Base-by-base conservation (phyloP, 2,888 invertebrate genomes). In the Lycia hirtaria region DNA sequence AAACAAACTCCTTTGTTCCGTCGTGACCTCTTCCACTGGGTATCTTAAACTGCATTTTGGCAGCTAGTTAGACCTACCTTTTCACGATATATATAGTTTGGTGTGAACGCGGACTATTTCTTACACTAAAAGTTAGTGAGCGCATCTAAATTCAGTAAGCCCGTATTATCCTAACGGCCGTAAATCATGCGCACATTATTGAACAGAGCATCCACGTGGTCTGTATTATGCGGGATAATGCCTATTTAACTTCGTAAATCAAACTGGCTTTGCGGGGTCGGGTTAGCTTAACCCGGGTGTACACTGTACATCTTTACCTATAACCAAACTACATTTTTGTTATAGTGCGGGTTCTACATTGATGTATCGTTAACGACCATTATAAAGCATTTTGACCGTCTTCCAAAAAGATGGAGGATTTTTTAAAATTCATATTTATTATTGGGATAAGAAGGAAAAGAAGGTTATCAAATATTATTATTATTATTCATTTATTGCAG, bases 181-280 rank as follows among this genome's bases (percentile, higher is more conserved):
- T 33, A 45, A 45, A 22, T 22, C 15, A 45, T 33, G 45, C 33
- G 45, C 14, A 45, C 33, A 45, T 45, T 45, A 45, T 45, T 33
- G 32, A 45, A 32, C 33, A 32, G 5, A 17, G 3, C 5, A 30
- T 33, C 20, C 45, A 32, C 32, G 22, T 32, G 45, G 32, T 45
- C 6, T 1, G 7, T 15, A 6, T 35, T 17, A 47, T 35, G 47
- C 47, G 4, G 24, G 47, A 35, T 47, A 47, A 47, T 47, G 24
- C 47, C 35, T 35, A 17, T 47, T 47, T 47, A 47, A 47, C 35
- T 47, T 47, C 35, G 24, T 47, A 47, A 47, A 47, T 47, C 47
- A 47, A 47, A 47, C n/a, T 12, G 35, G 47, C 35, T 47, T 47
- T 35, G 35, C 24, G 3, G 47, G 47, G 47, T 47, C 20, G 14